phyloP scores from a whole-genome alignment of 2,113 vertebrate genomes.

The Oreochromis tanganicae region DNA sequence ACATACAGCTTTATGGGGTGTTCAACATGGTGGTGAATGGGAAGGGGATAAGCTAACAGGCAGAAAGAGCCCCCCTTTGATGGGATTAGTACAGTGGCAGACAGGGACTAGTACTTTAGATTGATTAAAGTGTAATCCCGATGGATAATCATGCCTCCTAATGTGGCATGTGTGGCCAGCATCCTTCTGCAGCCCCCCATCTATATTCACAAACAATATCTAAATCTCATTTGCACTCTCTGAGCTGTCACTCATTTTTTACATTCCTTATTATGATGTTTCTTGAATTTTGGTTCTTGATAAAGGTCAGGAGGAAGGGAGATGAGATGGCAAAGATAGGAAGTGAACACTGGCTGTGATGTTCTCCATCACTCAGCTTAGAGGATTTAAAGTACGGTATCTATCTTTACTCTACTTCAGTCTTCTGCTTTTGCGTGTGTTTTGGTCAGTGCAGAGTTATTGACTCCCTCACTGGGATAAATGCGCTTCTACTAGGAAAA shows the following conservation, averaged over 20 bases:
- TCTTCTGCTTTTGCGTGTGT: background rate
- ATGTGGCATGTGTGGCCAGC: conserved; percentile 49
- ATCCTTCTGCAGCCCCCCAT: background rate
- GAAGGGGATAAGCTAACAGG: conserved; percentile 44
- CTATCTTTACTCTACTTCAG: background rate
- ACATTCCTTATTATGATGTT: background rate
- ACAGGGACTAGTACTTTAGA: conserved; percentile 62
- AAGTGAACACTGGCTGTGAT: background rate
- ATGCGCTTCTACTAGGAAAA: background rate
- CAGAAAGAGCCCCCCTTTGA: conserved; percentile 58
- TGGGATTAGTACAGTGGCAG: conserved; percentile 60
- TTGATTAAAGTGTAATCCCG: conserved; percentile 72
- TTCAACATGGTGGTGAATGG: conserved; percentile 54
- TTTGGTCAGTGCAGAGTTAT: background rate
- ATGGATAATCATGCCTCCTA: conserved; percentile 61
- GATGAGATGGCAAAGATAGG: background rate
- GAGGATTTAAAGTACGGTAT: background rate
- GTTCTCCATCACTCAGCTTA: background rate
- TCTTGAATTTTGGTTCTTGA: background rate
- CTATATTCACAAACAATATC: background rate
- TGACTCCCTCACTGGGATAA: background rate
- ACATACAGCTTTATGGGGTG: conserved; percentile 43
- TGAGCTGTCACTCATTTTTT: background rate
- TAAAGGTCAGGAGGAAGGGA: conserved; percentile 5
- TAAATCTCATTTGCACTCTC: background rate